Evolutionary conservation across 2,888 invertebrate genomes (phyloP), one percentile per base, ranked within the genome.

Genomic region (Ochropacha duplaris): DNA sequence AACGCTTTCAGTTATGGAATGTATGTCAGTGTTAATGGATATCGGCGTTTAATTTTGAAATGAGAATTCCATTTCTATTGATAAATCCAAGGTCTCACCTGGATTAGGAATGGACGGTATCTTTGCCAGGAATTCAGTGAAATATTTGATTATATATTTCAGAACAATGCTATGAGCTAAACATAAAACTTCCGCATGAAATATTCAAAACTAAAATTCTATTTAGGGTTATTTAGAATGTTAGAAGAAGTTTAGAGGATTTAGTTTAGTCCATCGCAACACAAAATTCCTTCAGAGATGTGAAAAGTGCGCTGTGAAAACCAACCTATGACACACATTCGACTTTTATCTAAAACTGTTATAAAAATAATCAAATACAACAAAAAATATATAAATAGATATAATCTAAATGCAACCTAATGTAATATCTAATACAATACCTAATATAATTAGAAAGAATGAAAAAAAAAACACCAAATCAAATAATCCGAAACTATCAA

Each of bases 11-110:
- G 44, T 16, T 44, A 44, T 19, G 44, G 44, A 44, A 44, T 44
- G 44, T 19, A 44, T 44, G 44, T 19, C 44, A 44, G 44, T n/a
- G 36, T 39, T 39, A 39, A 39, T 39, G 16, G 4, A 39, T 39
- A 16, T 16, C 16, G 16, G 16, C 16, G 39, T 44, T 19, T 44
- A 19, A 44, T 19, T 44, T 44, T 44, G 44, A 44, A 44, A 44
- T 44, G 44, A 44, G 44, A 44, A 44, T 44, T 36, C 36, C 36
- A 44, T 44, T 44, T 44, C 44, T 44, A 44, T 44, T 44, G 44
- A 44, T 44, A 44, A 44, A 44, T 44, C n/a, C 44, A 44, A 44
- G 44, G 44, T 44, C 19, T 19, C 44, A 44, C 44, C 44, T 44
- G 44, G 44, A 44, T 44, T 44, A 44, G 44, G 44, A 16, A 44